Percentiles rank a stretch among this genome's conserved stretches.
These are phyloP conservation scores for Alviniconcha marisindica DNA, from an alignment of 1,140 invertebrate genomes.

Conservation along the genomic window DNA sequence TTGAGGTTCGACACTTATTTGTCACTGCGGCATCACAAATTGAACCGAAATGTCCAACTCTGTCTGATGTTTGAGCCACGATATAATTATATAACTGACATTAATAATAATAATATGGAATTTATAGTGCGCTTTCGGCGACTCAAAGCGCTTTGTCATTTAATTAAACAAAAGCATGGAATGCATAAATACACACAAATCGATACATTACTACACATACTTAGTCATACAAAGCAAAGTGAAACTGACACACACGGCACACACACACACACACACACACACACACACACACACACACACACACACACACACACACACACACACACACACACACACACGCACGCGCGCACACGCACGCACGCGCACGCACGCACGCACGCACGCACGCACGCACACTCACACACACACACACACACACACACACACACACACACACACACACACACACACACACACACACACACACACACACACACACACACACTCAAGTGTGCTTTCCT, in stretches of 20 bases:
- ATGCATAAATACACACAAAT: too few relatives aligned
- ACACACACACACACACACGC: slow-evolving; percentile 22
- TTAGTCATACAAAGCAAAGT: too few relatives aligned
- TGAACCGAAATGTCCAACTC: too few relatives aligned
- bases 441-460: slow-evolving; percentile 34
- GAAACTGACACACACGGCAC: background rate
- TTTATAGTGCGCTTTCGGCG: too few relatives aligned
- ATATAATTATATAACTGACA: too few relatives aligned
- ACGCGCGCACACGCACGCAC: slow-evolving; percentile 8
- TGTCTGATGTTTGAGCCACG: too few relatives aligned
- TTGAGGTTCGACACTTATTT: too few relatives aligned
- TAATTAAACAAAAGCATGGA: too few relatives aligned
- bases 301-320: slow-evolving; percentile 35
- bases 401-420: slow-evolving; percentile 12
- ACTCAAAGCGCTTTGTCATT: too few relatives aligned
- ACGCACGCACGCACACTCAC: slow-evolving; percentile 24
- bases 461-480: slow-evolving; percentile 34
- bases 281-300: slow-evolving; percentile 19
- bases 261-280: slow-evolving; percentile 11
- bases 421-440: slow-evolving; percentile 41
- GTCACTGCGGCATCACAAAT: too few relatives aligned
- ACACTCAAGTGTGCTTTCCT: background rate
- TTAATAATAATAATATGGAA: too few relatives aligned
- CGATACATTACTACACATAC: too few relatives aligned
- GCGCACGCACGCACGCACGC: slow-evolving; percentile 38